Conservation (phyloP, 2,113 vertebrate genomes). For the Dicerorhinus sumatrensis region DNA sequence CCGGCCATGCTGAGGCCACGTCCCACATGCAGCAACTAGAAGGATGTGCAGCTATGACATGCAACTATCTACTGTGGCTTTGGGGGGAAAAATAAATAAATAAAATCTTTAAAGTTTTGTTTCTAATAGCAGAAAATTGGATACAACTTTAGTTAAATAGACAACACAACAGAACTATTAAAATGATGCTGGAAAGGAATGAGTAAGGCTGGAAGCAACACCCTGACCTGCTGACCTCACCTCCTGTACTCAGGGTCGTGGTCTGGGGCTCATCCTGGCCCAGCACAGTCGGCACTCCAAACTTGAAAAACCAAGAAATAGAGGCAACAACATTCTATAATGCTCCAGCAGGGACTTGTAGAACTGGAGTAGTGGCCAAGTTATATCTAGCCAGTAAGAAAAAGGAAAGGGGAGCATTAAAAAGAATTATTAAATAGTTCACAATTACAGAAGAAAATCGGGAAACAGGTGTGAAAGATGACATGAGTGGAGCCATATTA, state of each 20-base stretch:
- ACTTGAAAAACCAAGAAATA: not conserved
- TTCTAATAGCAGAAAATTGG: not conserved
- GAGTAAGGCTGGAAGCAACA: not conserved
- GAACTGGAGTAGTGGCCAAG: not conserved
- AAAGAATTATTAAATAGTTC: not conserved
- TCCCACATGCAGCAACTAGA: too few species aligned
- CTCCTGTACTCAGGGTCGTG: not conserved
- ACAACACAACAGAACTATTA: not conserved
- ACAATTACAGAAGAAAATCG: not conserved
- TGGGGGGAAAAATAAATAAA: too few species aligned
- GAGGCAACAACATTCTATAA: not conserved
- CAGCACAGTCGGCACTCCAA: not conserved
- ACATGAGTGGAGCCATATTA: too few species aligned
- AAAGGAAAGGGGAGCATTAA: not conserved
- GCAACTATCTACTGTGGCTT: too few species aligned
- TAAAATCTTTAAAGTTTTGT: not conserved
- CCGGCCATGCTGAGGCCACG: too few species aligned
- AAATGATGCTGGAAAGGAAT: not conserved
- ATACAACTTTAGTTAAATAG: not conserved
- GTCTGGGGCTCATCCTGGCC: not conserved
- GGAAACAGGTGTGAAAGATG: not conserved
- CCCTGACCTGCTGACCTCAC: not conserved
- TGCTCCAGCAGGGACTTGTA: rapidly evolving
- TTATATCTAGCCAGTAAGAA: not conserved
- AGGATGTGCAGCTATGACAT: too few species aligned